Conservation (phyloP, 1,140 invertebrate genomes). For the Aphidius gifuensis region DNA sequence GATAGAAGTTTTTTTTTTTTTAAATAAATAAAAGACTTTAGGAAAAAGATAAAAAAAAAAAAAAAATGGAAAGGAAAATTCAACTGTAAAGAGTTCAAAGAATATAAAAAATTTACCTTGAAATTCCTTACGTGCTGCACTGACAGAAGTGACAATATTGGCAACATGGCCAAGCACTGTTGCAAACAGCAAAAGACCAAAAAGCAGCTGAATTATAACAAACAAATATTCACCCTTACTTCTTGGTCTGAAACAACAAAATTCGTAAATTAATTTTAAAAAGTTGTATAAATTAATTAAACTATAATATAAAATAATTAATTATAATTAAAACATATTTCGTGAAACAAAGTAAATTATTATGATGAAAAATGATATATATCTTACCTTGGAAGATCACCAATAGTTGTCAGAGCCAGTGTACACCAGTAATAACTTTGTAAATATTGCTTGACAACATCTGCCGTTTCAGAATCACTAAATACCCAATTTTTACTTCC, state of each 20-base stretch:
- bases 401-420: conserved; percentile 89
- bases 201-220: conserved; percentile 84
- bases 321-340: neutral
- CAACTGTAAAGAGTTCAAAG: neutral
- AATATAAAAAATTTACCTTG: conserved; percentile 69
- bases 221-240: conserved; percentile 90
- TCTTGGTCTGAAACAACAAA: conserved; percentile 59
- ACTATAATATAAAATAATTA: neutral
- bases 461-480: conserved; percentile 74
- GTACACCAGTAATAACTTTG: conserved; percentile 99
- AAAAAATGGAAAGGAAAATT: too few relatives aligned
- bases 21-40: too few relatives aligned
- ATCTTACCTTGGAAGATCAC: conserved; percentile 55
- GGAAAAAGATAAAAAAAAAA: too few relatives aligned
- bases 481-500: conserved; percentile 90
- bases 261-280: neutral
- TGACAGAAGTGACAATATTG: conserved; percentile 93
- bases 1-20: too few relatives aligned
- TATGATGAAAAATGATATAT: neutral
- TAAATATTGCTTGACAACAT: conserved; percentile 91
- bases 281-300: neutral
- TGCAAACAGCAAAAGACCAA: conserved; percentile 87
- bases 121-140: conserved; percentile 90
- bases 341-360: neutral
- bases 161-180: conserved; percentile 91